Percentiles rank a stretch among this genome's conserved stretches.
phyloP scores from a whole-genome alignment of 2,113 vertebrate species.

The Entelurus aequoreus region DNA sequence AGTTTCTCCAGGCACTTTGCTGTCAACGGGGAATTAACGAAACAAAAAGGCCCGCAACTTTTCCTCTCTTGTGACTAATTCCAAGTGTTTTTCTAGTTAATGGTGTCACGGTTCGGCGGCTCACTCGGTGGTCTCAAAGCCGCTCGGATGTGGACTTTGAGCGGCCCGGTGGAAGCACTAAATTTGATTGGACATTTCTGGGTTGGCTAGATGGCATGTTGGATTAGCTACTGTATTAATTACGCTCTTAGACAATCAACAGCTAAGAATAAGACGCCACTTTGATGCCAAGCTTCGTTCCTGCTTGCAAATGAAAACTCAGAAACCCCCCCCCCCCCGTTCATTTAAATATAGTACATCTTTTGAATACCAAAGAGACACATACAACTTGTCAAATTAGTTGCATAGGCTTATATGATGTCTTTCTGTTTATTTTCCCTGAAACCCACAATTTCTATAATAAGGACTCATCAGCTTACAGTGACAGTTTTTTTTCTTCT shows the following conservation, averaged over 20 bases:
- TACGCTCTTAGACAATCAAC: slow-evolving; percentile 66
- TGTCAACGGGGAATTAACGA: slow-evolving; percentile 71
- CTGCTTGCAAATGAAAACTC: slow-evolving; percentile 35
- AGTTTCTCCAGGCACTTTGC: slow-evolving; percentile 58
- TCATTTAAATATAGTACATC: slow-evolving; percentile 60
- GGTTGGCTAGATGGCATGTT: slow-evolving; percentile 66
- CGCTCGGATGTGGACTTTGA: slow-evolving; percentile 49
- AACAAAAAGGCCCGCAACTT: slow-evolving; percentile 66
- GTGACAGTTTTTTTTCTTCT: slow-evolving; percentile 16
- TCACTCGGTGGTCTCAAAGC: slow-evolving; percentile 60
- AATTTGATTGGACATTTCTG: slow-evolving; percentile 69
- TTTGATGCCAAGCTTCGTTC: slow-evolving; percentile 57
- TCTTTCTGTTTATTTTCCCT: slow-evolving; percentile 23
- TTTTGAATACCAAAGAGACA: slow-evolving; percentile 53
- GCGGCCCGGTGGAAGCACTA: slow-evolving; percentile 37
- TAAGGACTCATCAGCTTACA: slow-evolving; percentile 23
- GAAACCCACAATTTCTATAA: slow-evolving; percentile 26
- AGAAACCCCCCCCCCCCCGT: not conserved
- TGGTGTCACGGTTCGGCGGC: slow-evolving; percentile 58
- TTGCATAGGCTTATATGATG: slow-evolving; percentile 39
- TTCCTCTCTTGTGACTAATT: slow-evolving; percentile 58
- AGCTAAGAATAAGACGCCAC: slow-evolving; percentile 55
- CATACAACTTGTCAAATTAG: slow-evolving; percentile 56
- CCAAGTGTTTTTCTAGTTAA: slow-evolving; percentile 67
- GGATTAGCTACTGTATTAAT: slow-evolving; percentile 65